Percentiles rank a stretch among this genome's conserved stretches.
Evolutionary conservation across 1,140 invertebrate species (phyloP).

Genomic region (Eciton burchellii): DNA sequence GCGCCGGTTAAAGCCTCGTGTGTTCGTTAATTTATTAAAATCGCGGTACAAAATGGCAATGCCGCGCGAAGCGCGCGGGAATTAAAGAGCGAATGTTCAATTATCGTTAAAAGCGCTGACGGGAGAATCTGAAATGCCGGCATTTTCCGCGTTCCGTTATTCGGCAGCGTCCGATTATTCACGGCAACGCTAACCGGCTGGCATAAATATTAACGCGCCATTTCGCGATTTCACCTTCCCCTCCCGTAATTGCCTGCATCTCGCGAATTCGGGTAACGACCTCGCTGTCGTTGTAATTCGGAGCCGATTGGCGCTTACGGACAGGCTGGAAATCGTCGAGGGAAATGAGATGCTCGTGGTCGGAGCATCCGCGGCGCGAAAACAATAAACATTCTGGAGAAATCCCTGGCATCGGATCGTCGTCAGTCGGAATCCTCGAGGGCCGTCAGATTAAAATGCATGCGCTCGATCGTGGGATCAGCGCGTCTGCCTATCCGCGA

Average conservation of each 20-base stretch:
- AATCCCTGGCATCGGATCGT: constrained; percentile 24
- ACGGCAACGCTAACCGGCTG: not conserved
- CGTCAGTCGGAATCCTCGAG: constrained; percentile 17
- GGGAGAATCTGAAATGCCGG: not conserved
- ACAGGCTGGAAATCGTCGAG: constrained; percentile 10
- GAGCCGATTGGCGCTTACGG: not conserved
- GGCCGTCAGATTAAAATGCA: constrained; percentile 69
- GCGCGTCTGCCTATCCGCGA: constrained; percentile 13
- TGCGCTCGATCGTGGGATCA: constrained; percentile 49
- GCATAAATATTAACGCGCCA: not conserved
- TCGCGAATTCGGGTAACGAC: not conserved
- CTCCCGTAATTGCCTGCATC: not conserved
- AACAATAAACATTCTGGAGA: constrained; percentile 49
- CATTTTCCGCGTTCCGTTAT: not conserved
- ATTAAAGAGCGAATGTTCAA: not conserved
- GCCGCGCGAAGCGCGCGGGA: not conserved
- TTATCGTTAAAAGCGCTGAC: not conserved
- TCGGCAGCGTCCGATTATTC: not conserved
- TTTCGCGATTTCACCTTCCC: not conserved
- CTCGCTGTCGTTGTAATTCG: not conserved
- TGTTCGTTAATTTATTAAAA: not conserved
- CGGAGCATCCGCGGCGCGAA: constrained; percentile 15
- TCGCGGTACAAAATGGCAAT: not conserved
- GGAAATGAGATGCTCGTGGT: constrained; percentile 5
- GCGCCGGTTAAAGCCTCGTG: not conserved